Evolutionary conservation across 2,113 vertebrate genomes (phyloP).

Genomic region (Carollia perspicillata): DNA sequence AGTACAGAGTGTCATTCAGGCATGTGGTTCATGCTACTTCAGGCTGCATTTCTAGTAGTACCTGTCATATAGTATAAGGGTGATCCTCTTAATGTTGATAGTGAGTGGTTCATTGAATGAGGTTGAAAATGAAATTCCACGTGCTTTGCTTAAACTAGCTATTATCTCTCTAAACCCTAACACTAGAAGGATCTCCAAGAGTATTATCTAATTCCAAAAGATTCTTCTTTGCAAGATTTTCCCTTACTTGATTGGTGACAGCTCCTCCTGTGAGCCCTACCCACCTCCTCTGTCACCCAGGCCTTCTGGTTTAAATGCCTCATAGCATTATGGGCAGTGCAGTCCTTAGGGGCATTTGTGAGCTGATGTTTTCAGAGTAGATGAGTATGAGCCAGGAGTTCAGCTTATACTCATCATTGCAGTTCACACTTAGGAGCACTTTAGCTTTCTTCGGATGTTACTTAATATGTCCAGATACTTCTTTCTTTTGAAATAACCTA

Average conservation of each 20-base stretch:
- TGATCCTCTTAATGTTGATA: background rate
- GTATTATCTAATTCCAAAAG: background rate
- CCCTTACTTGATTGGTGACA: background rate
- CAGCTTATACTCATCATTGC: background rate
- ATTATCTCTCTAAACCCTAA: background rate
- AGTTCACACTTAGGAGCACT: background rate
- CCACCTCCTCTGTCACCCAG: background rate
- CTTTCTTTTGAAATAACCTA: background rate
- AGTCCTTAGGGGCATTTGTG: background rate
- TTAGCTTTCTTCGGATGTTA: background rate
- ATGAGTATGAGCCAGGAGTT: background rate
- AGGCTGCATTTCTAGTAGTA: background rate
- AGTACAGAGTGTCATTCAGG: background rate
- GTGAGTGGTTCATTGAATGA: background rate
- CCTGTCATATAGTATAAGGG: background rate
- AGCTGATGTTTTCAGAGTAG: background rate
- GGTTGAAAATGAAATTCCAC: background rate
- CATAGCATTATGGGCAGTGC: background rate
- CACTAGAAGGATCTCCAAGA: background rate
- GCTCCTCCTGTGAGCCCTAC: background rate
- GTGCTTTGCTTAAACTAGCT: background rate
- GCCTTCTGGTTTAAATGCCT: background rate
- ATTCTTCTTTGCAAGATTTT: background rate
- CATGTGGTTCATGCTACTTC: background rate
- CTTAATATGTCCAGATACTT: background rate